These are phyloP conservation scores for Acanthococcus lagerstroemiae DNA, from an alignment of 2,888 invertebrate genomes.

Conservation along the genomic window DNA sequence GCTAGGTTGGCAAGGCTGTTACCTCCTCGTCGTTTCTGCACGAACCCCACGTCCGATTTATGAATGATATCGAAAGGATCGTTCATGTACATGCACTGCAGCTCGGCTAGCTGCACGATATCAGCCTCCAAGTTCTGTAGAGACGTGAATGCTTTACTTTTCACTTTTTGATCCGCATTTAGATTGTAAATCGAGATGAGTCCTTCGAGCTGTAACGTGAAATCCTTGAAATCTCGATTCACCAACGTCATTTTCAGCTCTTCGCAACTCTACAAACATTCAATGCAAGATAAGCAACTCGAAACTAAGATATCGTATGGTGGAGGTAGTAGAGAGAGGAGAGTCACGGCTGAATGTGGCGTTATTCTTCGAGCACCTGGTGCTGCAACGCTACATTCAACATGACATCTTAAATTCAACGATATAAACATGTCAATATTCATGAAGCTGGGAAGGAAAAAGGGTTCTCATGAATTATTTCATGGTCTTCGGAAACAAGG, in stretches of 20 bases:
- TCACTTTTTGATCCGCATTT: conserved; percentile 88
- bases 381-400: too few species aligned
- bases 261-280: conserved; percentile 60
- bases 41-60: conserved; percentile 79
- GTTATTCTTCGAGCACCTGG: too few species aligned
- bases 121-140: conserved; percentile 86
- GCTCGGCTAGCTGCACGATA: conserved; percentile 65
- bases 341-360: too few species aligned
- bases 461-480: too few species aligned
- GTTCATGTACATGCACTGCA: conserved; percentile 59
- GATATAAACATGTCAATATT: too few species aligned
- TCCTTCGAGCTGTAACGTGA: conserved; percentile 83
- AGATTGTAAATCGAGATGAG: conserved; percentile 84
- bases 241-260: conserved; percentile 76
- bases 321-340: too few species aligned
- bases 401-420: too few species aligned
- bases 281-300: background rate
- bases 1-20: conserved; percentile 34
- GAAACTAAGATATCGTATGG: too few species aligned
- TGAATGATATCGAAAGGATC: conserved; percentile 61
- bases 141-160: conserved; percentile 86
- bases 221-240: conserved; percentile 80
- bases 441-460: too few species aligned
- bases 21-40: conserved; percentile 73
- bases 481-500: too few species aligned